Percentiles rank a stretch among this genome's conserved stretches.
phyloP scores from a whole-genome alignment of 2,797 vertebrate species.

The Falco peregrinus region DNA sequence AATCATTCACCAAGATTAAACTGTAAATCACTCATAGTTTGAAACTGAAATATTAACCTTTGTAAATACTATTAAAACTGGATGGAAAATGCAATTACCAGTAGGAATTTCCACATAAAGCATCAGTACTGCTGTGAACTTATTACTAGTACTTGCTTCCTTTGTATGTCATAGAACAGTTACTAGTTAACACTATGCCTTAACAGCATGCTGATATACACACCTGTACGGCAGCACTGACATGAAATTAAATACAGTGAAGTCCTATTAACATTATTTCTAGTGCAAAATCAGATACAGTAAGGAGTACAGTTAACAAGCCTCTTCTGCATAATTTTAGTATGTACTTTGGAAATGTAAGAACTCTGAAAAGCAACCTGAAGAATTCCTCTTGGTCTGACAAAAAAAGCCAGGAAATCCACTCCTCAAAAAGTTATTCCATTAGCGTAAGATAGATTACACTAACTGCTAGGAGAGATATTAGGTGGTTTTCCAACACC shows the following conservation, averaged over 20 bases:
- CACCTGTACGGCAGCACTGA: neutral
- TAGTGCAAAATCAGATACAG: neutral
- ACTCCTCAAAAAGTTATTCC: neutral
- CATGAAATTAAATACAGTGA: neutral
- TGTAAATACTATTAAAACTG: neutral
- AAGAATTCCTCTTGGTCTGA: neutral
- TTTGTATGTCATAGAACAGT: neutral
- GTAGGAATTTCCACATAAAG: neutral
- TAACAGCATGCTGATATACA: neutral
- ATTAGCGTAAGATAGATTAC: neutral
- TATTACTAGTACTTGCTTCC: neutral
- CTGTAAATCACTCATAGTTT: neutral
- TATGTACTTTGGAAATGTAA: neutral
- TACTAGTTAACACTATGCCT: neutral
- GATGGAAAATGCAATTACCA: neutral
- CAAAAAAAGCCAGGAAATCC: neutral
- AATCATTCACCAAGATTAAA: constrained; percentile 50
- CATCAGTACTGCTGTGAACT: neutral
- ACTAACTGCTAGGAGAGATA: neutral
- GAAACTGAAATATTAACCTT: neutral
- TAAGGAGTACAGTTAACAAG: neutral
- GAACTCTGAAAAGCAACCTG: neutral
- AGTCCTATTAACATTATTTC: neutral
- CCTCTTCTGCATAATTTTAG: neutral
- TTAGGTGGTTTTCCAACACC: neutral